Base-by-base conservation (phyloP, 2,797 vertebrate genomes). In the Cyprinodon diabolis region DNA sequence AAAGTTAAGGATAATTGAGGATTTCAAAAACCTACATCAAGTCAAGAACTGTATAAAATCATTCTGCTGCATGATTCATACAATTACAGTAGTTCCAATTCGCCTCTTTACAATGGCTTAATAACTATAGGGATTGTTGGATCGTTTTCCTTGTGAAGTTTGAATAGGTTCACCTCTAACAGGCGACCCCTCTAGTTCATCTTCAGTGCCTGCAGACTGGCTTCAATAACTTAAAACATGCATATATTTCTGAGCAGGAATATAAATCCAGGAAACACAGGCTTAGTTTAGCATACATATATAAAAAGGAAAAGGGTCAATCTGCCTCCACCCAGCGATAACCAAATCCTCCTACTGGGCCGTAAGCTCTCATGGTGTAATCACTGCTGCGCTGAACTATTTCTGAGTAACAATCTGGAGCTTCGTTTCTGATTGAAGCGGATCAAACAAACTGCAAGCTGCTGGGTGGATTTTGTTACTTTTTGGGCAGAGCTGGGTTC, bases 391-490 rank as follows among this genome's bases (percentile, higher is more conserved):
- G 19, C 49, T 63, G 67, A 52, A 49, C 60, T 56, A 67, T 57
- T 71, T 76, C 75, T 43, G 68, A 56, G 51, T 12, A 66, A 23
- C 68, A 65, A 57, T 54, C 60, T 65, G 25, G 30, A 58, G 52
- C 23, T 57, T 52, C 56, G 60, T 40, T 48, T 21, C 62, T 62
- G 57, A 51, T 37, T 45, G n/a, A 37, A 68, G 15, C n/a, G 37
- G 23, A 68, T 68, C 65, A 54, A 68, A 72, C 14, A 48, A 72
- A 54, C 19, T 14, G 60, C 40, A 10, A n/a, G 68, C 37, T 73
- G 51, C 71, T 56, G 71, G 19, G 52, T 48, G 66, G 56, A 71
- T 37, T 68, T 63, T 23, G 58, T 71, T 75, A 68, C 56, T 58
- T 57, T 66, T 19, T 63, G 52, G 56, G 60, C 66, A 45, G 68